Conservation (phyloP, 2,113 vertebrate species). For the Leptodactylus fuscus region DNA sequence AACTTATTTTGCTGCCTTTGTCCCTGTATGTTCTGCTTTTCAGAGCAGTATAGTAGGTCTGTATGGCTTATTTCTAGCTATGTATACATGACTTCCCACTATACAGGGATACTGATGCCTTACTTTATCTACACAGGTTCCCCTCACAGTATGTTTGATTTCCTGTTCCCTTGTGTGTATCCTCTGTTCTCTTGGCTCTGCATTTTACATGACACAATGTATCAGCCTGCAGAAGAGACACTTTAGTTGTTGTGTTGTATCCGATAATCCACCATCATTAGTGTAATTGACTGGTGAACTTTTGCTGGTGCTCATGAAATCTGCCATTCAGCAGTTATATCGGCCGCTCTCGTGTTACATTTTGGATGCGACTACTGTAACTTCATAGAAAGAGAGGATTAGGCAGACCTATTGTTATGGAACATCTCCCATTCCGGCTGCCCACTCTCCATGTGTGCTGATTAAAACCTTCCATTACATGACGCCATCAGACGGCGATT, state of each 20-base stretch:
- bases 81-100: too few relatives aligned
- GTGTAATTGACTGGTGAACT: neutral
- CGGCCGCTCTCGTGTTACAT: neutral
- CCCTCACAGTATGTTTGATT: too few relatives aligned
- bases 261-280: constrained; percentile 9
- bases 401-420: neutral
- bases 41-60: too few relatives aligned
- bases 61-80: too few relatives aligned
- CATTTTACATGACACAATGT: neutral
- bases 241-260: constrained; percentile 3
- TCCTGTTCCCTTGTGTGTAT: too few relatives aligned
- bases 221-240: neutral
- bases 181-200: neutral
- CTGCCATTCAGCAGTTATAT: constrained; percentile 22
- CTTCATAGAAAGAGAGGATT: neutral
- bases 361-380: neutral
- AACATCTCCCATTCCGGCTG: neutral
- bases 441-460: neutral
- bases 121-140: too few relatives aligned
- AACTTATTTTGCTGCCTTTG: too few relatives aligned
- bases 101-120: too few relatives aligned
- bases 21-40: too few relatives aligned
- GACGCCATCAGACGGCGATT: neutral
- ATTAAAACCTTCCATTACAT: neutral
- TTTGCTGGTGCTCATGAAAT: neutral